Conservation (phyloP, 1,140 invertebrate genomes). For the Drosophila prosaltans region DNA sequence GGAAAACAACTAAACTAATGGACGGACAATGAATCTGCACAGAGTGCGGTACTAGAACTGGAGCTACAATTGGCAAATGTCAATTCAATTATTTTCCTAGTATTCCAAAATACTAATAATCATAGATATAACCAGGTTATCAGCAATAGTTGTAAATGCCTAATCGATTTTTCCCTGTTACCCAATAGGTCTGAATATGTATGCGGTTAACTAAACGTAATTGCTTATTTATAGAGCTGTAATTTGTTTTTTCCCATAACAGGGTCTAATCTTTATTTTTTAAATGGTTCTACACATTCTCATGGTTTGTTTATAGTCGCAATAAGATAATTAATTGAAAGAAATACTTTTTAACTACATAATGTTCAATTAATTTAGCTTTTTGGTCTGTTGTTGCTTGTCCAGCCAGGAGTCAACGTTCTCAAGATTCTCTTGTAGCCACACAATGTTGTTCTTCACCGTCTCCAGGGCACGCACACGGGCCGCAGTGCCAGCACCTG, state of each 20-base stretch:
- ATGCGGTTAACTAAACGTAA: conserved; percentile 23
- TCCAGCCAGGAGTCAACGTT: conserved; percentile 86
- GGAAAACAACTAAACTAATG: conserved; percentile 1
- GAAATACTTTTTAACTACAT: conserved; percentile 8
- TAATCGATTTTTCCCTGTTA: not conserved
- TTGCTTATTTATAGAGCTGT: conserved; percentile 49
- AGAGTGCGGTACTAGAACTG: conserved; percentile 3
- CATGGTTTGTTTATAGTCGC: conserved; percentile 56
- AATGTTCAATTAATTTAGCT: not conserved
- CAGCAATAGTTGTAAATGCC: not conserved
- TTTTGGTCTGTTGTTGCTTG: conserved; percentile 41
- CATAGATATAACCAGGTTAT: conserved; percentile 14
- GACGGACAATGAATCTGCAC: conserved; percentile 6
- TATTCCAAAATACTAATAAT: conserved; percentile 8
- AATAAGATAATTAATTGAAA: conserved; percentile 39
- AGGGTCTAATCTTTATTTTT: conserved; percentile 60
- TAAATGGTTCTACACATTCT: conserved; percentile 7
- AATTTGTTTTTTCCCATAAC: conserved; percentile 36
- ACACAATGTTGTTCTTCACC: conserved; percentile 92
- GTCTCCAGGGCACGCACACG: conserved; percentile 90
- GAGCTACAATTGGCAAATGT: not conserved
- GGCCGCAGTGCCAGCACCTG: conserved; percentile 90
- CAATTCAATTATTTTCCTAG: conserved; percentile 11
- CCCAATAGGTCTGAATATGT: not conserved
- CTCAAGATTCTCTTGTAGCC: conserved; percentile 85